Evolutionary conservation across 2,797 vertebrate species (phyloP), one percentile per base, ranked within the genome.

Genomic region (Sebastes hubbsi): DNA sequence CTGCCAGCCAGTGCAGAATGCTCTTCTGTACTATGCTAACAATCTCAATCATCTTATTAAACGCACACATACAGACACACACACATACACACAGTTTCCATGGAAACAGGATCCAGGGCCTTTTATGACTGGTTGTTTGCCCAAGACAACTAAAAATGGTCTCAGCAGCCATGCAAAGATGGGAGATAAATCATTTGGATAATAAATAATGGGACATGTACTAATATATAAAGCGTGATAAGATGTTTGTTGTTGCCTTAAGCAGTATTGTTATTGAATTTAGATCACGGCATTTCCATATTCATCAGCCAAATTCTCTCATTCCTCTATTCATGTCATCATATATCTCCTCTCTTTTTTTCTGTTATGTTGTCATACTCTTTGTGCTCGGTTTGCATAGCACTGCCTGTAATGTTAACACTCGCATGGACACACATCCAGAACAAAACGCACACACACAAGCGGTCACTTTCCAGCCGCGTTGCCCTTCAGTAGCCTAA

Each of bases 71-170:
- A 67, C 30, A 42, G 63, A 60, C 16, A 76, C 80, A 29, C 27
- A 76, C 80, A 77, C 42, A 91, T 62, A 70, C 79, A 72, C 68
- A 73, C 36, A 30, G 95, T 95, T 96, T 94, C 95, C 95, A 95
- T 95, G 93, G 95, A 90, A 95, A 95, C 95, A 88, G 88, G 85
- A 94, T 92, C 87, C 89, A 88, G 88, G 87, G 85, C 87, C 90
- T 93, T 93, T 89, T 91, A 91, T 92, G 91, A 91, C 90, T 92
- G 88, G 91, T 92, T 94, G 92, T 95, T 90, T 90, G 90, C 89
- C 86, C 84, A 85, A 92, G 93, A 94, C 86, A 81, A 91, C 90
- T 87, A 90, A 91, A 93, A 90, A 83, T 84, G 83, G 82, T 86
- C 90, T 92, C 85, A 79, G 87, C 92, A 89, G 84, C 84, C 77